Evolutionary conservation across 1,140 invertebrate genomes (phyloP).

Genomic region (Cherax quadricarinatus): DNA sequence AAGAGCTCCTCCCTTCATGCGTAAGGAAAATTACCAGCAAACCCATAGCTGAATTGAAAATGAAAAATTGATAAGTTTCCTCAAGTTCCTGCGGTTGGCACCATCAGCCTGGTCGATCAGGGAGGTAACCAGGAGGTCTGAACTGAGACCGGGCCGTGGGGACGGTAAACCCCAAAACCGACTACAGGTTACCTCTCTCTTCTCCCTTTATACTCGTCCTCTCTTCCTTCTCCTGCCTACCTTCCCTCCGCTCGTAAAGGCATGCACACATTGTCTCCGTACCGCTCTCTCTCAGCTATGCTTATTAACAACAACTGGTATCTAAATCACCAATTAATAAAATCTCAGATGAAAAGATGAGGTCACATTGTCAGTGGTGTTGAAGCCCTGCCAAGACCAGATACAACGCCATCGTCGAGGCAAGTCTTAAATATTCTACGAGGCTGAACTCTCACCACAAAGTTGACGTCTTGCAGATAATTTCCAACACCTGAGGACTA

Average conservation of each 20-base stretch:
- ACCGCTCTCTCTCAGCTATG: slow-evolving; percentile 55
- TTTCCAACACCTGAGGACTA: slow-evolving; percentile 23
- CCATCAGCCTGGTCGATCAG: no score
- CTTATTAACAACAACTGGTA: slow-evolving; percentile 66
- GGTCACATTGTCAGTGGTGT: slow-evolving; percentile 58
- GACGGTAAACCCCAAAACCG: no score
- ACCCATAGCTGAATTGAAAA: no score
- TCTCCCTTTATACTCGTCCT: background rate
- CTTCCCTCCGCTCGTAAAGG: slow-evolving; percentile 12
- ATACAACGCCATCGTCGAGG: background rate
- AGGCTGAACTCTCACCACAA: background rate
- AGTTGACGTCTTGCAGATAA: background rate
- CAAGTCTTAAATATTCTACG: background rate
- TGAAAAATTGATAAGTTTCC: no score
- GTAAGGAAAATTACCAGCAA: no score
- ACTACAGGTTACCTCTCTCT: background rate
- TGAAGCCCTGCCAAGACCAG: slow-evolving; percentile 35
- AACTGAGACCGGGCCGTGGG: no score
- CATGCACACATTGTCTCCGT: slow-evolving; percentile 56
- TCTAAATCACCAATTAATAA: slow-evolving; percentile 71
- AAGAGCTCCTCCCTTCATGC: no score
- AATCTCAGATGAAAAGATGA: slow-evolving; percentile 52
- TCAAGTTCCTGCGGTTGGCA: no score
- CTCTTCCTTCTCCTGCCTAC: background rate
- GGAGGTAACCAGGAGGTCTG: no score